phyloP scores from a whole-genome alignment of 2,113 vertebrate species.

The Lonchura striata region DNA sequence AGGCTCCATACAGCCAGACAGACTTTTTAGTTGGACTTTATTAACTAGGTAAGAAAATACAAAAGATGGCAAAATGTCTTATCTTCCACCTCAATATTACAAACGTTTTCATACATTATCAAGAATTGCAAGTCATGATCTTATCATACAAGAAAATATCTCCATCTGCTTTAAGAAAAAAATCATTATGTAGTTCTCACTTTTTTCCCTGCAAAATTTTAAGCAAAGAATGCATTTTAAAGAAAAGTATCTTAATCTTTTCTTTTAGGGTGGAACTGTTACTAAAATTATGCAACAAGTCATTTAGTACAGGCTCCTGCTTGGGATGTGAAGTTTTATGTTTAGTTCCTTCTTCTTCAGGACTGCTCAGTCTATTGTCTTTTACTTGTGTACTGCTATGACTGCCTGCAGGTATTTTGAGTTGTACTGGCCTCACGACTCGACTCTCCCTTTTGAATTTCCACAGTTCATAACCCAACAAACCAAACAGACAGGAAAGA shows the following conservation, averaged over 20 bases:
- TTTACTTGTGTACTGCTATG: not conserved
- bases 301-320: fast-evolving
- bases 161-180: not conserved
- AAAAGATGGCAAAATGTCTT: not conserved
- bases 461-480: not conserved
- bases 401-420: not conserved
- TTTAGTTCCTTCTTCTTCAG: not conserved
- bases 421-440: fast-evolving
- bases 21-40: not conserved
- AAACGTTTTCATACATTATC: not conserved
- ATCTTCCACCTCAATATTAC: not conserved
- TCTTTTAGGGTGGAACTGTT: not conserved
- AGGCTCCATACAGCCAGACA: not conserved
- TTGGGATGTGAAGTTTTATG: not conserved
- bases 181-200: not conserved
- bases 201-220: not conserved
- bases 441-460: not conserved
- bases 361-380: not conserved
- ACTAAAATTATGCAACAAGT: not conserved
- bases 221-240: not conserved
- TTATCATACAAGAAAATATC: not conserved
- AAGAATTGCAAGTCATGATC: not conserved
- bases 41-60: not conserved
- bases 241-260: not conserved
- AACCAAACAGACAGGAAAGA: not conserved